Percentiles rank a stretch among this genome's conserved stretches.
phyloP scores from a whole-genome alignment of 2,888 invertebrate species.

The Xestia c-nigrum region DNA sequence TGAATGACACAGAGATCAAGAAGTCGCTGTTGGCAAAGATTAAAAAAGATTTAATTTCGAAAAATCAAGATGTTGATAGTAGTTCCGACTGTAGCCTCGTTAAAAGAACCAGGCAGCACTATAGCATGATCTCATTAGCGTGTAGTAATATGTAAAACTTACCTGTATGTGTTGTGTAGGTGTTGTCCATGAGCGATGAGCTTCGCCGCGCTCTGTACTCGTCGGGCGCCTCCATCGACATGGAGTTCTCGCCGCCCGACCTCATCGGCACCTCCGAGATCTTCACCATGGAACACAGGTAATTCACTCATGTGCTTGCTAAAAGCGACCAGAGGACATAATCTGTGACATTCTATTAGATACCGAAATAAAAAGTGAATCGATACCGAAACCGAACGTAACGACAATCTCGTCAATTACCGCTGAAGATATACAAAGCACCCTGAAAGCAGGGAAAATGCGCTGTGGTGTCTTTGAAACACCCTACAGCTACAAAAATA shows the following conservation, averaged over 20 bases:
- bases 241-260: constrained; percentile 97
- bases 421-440: too few species aligned
- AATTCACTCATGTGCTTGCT: constrained; percentile 3
- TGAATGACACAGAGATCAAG: too few species aligned
- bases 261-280: constrained; percentile 97
- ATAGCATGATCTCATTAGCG: not conserved
- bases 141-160: constrained; percentile 5
- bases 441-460: not conserved
- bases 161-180: constrained; percentile 88
- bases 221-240: constrained; percentile 94
- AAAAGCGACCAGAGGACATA: not conserved
- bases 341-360: not conserved
- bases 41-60: not conserved
- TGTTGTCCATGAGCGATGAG: constrained; percentile 98
- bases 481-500: not conserved
- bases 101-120: constrained; percentile 3
- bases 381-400: not conserved
- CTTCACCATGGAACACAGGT: constrained; percentile 96
- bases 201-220: constrained; percentile 95
- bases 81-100: not conserved
- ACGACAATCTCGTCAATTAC: not conserved
- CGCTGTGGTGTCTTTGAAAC: not conserved
- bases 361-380: not conserved
- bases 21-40: not conserved
- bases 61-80: not conserved